Percentiles rank a stretch among this genome's conserved stretches.
These are phyloP conservation scores for Phrynosoma platyrhinos DNA, from an alignment of 2,113 vertebrate species.

Conservation along the genomic window DNA sequence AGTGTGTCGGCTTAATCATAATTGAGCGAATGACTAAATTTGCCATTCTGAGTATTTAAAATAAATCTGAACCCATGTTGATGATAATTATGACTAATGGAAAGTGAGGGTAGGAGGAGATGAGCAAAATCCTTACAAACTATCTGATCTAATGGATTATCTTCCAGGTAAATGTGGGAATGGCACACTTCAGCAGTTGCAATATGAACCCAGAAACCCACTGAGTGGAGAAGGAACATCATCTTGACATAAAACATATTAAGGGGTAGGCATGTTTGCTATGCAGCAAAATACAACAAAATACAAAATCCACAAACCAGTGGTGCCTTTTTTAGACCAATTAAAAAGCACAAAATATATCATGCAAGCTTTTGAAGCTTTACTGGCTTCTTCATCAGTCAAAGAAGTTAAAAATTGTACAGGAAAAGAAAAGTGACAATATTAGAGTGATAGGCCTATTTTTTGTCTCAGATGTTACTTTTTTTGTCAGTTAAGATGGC, in stretches of 20 bases:
- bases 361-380: too few relatives aligned
- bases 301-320: too few relatives aligned
- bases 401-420: too few relatives aligned
- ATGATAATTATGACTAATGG: slow-evolving; percentile 50
- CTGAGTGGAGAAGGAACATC: neutral
- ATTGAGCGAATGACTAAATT: slow-evolving; percentile 49
- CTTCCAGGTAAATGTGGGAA: neutral
- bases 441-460: too few relatives aligned
- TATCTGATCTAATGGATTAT: neutral
- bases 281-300: too few relatives aligned
- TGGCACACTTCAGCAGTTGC: neutral
- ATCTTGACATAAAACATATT: neutral
- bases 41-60: slow-evolving; percentile 54
- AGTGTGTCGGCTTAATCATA: slow-evolving; percentile 58
- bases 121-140: slow-evolving; percentile 1
- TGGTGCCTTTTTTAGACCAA: too few relatives aligned
- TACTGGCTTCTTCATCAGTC: too few relatives aligned
- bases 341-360: too few relatives aligned
- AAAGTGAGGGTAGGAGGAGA: neutral
- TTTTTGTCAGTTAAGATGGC: too few relatives aligned
- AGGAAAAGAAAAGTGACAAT: too few relatives aligned
- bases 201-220: neutral
- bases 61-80: slow-evolving; percentile 46
- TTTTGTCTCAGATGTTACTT: too few relatives aligned
- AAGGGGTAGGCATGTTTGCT: too few relatives aligned